phyloP scores from a whole-genome alignment of 35 echinoderm and acorn worm genomes.

The Heliocidaris erythrogramma region DNA sequence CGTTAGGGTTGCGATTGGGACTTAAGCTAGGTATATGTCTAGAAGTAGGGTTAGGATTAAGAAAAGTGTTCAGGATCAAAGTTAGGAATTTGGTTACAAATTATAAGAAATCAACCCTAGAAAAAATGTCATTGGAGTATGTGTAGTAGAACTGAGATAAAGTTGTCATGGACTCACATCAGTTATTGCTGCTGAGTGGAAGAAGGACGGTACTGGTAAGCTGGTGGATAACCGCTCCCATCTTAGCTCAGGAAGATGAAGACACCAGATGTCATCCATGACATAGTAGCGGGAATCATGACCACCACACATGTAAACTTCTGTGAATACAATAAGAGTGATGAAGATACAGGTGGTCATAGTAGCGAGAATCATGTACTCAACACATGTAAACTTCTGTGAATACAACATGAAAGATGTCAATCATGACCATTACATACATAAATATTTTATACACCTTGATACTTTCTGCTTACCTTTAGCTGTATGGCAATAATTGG shows the following conservation, averaged over 20 bases:
- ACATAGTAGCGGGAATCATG: conserved; percentile 49
- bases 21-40: too few species aligned
- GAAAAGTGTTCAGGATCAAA: too few species aligned
- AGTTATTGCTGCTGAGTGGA: conserved; percentile 78
- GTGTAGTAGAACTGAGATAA: neutral
- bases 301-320: conserved; percentile 80
- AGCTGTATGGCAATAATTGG: too few species aligned
- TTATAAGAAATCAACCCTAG: too few species aligned
- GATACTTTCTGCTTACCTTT: too few species aligned
- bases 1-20: too few species aligned
- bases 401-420: neutral
- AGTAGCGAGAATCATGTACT: conserved; percentile 46
- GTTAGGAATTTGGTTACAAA: too few species aligned
- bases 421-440: too few species aligned
- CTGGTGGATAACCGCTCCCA: conserved; percentile 50
- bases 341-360: neutral
- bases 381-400: conserved; percentile 76
- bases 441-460: too few species aligned
- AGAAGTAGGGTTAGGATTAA: too few species aligned
- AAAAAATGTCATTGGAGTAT: too few species aligned
- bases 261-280: conserved; percentile 71
- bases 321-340: conserved; percentile 37
- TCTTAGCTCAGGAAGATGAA: conserved; percentile 61
- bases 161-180: conserved; percentile 52
- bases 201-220: conserved; percentile 64